Evolutionary conservation across 2,888 invertebrate species (phyloP), one percentile per base, ranked within the genome.

Genomic region (Leptothorax acervorum): DNA sequence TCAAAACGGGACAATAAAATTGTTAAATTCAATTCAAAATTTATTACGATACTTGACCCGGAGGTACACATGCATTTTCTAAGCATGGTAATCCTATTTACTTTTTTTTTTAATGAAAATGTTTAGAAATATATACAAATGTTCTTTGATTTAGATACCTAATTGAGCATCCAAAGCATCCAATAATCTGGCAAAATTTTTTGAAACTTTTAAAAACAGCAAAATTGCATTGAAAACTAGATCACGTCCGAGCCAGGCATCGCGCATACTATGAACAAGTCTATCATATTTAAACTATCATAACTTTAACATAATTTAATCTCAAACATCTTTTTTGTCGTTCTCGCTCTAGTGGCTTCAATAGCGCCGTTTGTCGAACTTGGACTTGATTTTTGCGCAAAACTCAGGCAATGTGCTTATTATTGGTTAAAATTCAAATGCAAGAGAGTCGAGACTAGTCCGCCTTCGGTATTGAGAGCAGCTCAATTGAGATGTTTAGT

Each of bases 381-480:
- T 6, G 15, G 12, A 28, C 23, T 76, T 51, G 23, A 65, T 65
- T 53, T 65, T 65, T 39, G 3, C 18, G 18, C 53, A 28, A 85
- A 85, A 85, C 75, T 83, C 79, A 75, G 62, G 68, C 82, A 70
- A 87, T 75, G 81, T 73, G 35, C 55, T 51, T 66, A 79, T 85
- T 35, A 35, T 35, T 35, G 35, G 5, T 87, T 88, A 87, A 84
- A 85, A 87, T 85, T 87, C 66, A 89, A 87, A 88, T 88, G 70
- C 23, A 68, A 63, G 53, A 53, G n/a, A 55, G n/a, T 66, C 15
- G n/a, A 55, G 39, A 71, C 48, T 73, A 28, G 11, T 23, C 0
- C 39, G 53, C 28, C 18, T 76, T 45, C n/a, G 9, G 8, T 78
- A 76, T 66, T 66, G 53, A 66, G 28, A 76, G 53, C 45, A 31